phyloP scores from a whole-genome alignment of 1,140 invertebrate species.

The Penaeus chinensis region DNA sequence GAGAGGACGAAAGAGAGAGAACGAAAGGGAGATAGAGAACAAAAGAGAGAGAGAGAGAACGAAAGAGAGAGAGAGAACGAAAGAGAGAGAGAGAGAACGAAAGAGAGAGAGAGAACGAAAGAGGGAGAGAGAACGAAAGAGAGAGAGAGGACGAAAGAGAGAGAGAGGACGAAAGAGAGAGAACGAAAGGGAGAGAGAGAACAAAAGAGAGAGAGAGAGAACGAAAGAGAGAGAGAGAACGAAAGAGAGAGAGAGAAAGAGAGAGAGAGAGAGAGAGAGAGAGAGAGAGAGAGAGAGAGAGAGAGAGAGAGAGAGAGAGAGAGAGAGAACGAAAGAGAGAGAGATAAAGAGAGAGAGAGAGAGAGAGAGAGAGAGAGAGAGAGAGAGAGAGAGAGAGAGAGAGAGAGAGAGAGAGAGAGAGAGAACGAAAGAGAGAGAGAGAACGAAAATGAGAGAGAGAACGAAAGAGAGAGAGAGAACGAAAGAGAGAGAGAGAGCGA shows the following conservation, averaged over 20 bases:
- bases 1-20: conserved; percentile 10
- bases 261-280: background rate
- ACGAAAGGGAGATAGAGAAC: conserved; percentile 4
- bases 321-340: too few relatives aligned
- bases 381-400: too few relatives aligned
- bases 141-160: background rate
- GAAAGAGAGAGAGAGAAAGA: background rate
- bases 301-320: background rate
- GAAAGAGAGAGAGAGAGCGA: background rate
- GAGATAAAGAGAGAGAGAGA: too few relatives aligned
- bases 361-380: too few relatives aligned
- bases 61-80: background rate
- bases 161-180: background rate
- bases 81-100: conserved; percentile 17
- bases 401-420: too few relatives aligned
- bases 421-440: too few relatives aligned
- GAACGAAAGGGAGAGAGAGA: background rate
- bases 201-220: background rate
- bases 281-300: background rate
- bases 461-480: too few relatives aligned
- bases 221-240: too few relatives aligned
- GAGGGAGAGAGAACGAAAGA: background rate
- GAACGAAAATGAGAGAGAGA: too few relatives aligned
- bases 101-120: conserved; percentile 6
- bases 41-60: conserved; percentile 1